phyloP scores from a whole-genome alignment of 1,140 invertebrate genomes.

The Plutomurus gul region DNA sequence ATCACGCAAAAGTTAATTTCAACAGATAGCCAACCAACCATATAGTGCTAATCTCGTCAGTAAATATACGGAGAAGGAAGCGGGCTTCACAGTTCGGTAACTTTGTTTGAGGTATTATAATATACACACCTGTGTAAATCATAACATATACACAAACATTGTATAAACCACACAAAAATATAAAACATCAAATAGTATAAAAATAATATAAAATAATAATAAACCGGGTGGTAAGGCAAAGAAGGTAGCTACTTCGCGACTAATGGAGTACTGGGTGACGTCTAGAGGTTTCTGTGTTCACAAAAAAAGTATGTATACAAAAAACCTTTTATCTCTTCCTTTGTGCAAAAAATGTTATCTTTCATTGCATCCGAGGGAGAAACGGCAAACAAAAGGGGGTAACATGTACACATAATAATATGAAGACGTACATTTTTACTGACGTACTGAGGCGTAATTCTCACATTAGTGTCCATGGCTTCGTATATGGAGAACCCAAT shows the following conservation, averaged over 20 bases:
- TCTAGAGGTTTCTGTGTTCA: constrained; percentile 66
- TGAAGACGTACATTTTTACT: constrained; percentile 61
- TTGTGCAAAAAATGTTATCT: too few relatives aligned
- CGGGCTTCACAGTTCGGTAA: constrained; percentile 70
- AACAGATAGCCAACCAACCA: constrained; percentile 61
- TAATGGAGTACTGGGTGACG: constrained; percentile 69
- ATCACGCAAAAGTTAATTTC: not conserved
- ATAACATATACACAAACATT: too few relatives aligned
- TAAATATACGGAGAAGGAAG: constrained; percentile 72
- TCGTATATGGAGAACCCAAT: constrained; percentile 75
- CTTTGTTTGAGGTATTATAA: constrained; percentile 76
- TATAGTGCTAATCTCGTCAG: constrained; percentile 73
- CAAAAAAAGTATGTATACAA: not conserved
- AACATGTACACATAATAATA: too few relatives aligned
- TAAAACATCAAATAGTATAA: not conserved
- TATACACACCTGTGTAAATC: too few relatives aligned
- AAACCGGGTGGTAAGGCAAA: constrained; percentile 74
- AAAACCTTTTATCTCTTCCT: not conserved
- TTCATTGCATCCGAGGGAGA: too few relatives aligned
- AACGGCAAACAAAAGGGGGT: too few relatives aligned
- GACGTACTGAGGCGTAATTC: constrained; percentile 67
- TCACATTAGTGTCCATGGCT: constrained; percentile 66
- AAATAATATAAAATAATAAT: not conserved
- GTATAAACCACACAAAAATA: too few relatives aligned
- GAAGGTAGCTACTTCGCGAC: constrained; percentile 74